These are phyloP conservation scores for Heliothis subflexa DNA, from an alignment of 1,140 invertebrate genomes.

Conservation along the genomic window DNA sequence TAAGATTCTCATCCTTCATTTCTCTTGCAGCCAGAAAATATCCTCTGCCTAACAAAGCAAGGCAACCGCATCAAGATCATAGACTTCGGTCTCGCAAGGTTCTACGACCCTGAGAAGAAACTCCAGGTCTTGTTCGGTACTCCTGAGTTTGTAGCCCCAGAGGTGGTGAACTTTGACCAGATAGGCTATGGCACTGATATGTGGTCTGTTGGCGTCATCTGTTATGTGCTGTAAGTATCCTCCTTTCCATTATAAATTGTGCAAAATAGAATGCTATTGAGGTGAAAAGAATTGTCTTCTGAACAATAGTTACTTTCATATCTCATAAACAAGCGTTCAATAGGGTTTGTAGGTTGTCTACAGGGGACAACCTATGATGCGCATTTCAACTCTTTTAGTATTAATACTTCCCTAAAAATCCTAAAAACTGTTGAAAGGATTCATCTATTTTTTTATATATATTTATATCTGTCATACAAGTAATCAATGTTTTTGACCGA, in stretches of 20 bases:
- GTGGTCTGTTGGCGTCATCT: constrained; percentile 99
- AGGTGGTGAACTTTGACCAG: constrained; percentile 99
- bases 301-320: no score
- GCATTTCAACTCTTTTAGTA: no score
- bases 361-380: no score
- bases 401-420: background rate
- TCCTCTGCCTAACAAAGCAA: constrained; percentile 96
- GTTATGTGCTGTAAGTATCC: constrained; percentile 97
- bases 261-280: background rate
- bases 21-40: constrained; percentile 96
- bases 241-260: background rate
- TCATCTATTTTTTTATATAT: no score
- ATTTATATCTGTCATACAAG: no score
- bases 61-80: constrained; percentile 99
- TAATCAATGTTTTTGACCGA: no score
- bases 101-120: constrained; percentile 96
- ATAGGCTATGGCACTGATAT: constrained; percentile 98
- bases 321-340: no score
- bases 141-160: constrained; percentile 99
- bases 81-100: constrained; percentile 97
- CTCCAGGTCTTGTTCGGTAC: constrained; percentile 98
- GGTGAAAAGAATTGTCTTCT: no score
- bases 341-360: no score
- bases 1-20: constrained; percentile 3
- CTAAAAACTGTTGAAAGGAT: no score